Conservation (phyloP, 2,797 vertebrate species). For the Acrocephalus scirpaceus region DNA sequence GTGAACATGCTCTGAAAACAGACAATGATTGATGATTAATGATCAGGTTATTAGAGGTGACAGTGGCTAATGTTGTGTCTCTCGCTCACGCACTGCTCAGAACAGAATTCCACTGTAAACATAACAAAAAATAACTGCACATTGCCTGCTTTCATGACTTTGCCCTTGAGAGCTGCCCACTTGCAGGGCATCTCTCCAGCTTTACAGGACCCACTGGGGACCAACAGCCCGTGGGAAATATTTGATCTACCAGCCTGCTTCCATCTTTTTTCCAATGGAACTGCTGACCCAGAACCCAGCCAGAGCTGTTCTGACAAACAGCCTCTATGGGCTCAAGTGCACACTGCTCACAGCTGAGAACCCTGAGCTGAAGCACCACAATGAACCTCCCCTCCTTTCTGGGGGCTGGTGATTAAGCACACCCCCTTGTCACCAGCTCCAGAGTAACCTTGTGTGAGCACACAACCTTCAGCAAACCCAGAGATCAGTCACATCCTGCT, state of each 20-base stretch:
- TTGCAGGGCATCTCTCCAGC: not conserved
- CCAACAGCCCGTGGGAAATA: not conserved
- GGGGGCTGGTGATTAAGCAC: not conserved
- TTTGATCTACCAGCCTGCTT: not conserved
- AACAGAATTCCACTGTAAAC: not conserved
- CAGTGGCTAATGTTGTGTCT: not conserved
- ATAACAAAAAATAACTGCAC: not conserved
- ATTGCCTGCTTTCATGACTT: not conserved
- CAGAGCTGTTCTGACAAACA: not conserved
- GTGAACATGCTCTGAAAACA: not conserved
- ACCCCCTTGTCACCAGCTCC: fast-evolving
- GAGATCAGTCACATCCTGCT: not conserved
- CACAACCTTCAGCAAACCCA: not conserved
- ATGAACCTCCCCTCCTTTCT: not conserved
- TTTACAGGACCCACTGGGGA: not conserved
- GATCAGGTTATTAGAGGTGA: not conserved
- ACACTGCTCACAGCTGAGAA: fast-evolving
- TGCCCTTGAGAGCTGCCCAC: not conserved
- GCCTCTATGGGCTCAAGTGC: fast-evolving
- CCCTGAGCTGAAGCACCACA: not conserved
- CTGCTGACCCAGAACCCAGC: not conserved
- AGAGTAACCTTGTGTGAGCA: not conserved
- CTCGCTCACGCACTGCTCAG: not conserved
- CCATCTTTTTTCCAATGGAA: not conserved
- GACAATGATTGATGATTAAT: conserved; percentile 20